phyloP scores from a whole-genome alignment of 92 coral and sea anemone species.

The Porites rus region DNA sequence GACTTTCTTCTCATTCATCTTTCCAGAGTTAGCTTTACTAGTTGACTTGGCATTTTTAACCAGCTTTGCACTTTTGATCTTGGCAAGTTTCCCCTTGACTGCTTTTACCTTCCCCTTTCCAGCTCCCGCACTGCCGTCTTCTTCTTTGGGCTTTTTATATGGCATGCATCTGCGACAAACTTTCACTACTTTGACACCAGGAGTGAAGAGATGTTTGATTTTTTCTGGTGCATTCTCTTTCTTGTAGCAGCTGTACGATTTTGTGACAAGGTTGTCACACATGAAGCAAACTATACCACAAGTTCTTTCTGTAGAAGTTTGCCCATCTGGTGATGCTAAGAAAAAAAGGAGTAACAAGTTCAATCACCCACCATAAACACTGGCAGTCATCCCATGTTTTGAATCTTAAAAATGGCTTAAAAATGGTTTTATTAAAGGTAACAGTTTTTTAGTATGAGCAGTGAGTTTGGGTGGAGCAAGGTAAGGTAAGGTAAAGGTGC shows the following conservation, averaged over 20 bases:
- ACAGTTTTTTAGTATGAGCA: too few species aligned
- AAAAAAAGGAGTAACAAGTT: background rate
- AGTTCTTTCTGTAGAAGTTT: conserved; percentile 64
- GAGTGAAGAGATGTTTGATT: conserved; percentile 78
- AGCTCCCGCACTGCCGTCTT: conserved; percentile 33
- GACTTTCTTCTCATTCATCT: conserved; percentile 40
- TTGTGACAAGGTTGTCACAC: conserved; percentile 90
- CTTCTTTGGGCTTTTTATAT: conserved; percentile 92
- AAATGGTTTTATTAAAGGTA: too few species aligned
- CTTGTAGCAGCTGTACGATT: conserved; percentile 95
- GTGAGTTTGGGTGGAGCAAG: too few species aligned
- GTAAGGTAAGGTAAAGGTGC: too few species aligned
- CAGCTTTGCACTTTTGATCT: conserved; percentile 56
- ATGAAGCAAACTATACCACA: conserved; percentile 93
- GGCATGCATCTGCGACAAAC: conserved; percentile 97
- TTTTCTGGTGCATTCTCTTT: conserved; percentile 94
- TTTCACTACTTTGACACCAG: conserved; percentile 87
- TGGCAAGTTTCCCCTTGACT: conserved; percentile 55
- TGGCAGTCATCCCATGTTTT: too few species aligned
- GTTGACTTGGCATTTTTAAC: conserved; percentile 61
- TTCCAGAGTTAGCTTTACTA: conserved; percentile 28
- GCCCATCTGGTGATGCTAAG: conserved; percentile 61
- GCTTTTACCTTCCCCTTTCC: conserved; percentile 49
- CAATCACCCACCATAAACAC: background rate
- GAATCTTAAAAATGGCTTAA: too few species aligned